Percentiles rank a stretch among this genome's conserved stretches.
Evolutionary conservation across 2,113 vertebrate genomes (phyloP).

Genomic region (Cebus imitator): DNA sequence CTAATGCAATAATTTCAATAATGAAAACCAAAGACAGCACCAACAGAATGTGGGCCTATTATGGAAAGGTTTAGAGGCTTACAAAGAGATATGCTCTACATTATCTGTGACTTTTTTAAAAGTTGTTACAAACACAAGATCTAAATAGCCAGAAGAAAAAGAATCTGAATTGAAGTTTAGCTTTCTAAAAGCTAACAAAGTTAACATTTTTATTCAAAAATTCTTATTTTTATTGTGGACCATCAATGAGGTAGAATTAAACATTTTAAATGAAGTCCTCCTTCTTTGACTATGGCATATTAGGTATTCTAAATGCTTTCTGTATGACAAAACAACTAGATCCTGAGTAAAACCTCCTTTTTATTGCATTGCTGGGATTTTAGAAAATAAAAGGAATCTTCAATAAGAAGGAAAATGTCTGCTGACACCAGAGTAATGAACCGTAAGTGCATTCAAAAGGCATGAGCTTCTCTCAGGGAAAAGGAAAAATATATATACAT

Average conservation of each 20-base stretch:
- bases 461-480: background rate
- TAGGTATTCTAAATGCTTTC: background rate
- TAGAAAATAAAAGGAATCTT: conserved; percentile 1
- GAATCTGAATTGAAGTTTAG: background rate
- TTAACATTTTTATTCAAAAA: conserved; percentile 19
- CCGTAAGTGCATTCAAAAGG: background rate
- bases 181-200: background rate
- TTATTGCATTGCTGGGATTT: background rate
- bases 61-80: background rate
- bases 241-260: background rate
- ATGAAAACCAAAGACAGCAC: background rate
- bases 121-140: background rate
- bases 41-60: background rate
- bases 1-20: background rate
- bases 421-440: background rate
- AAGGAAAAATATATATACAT: background rate
- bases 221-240: background rate
- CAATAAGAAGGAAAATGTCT: background rate
- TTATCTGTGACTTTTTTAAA: background rate
- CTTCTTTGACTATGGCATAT: background rate
- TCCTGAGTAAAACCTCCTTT: background rate
- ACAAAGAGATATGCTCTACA: background rate
- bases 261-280: background rate
- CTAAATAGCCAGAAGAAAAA: background rate
- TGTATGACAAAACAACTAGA: background rate